These are phyloP conservation scores for Scophthalmus maximus DNA, from an alignment of 2,113 vertebrate species.

Conservation along the genomic window DNA sequence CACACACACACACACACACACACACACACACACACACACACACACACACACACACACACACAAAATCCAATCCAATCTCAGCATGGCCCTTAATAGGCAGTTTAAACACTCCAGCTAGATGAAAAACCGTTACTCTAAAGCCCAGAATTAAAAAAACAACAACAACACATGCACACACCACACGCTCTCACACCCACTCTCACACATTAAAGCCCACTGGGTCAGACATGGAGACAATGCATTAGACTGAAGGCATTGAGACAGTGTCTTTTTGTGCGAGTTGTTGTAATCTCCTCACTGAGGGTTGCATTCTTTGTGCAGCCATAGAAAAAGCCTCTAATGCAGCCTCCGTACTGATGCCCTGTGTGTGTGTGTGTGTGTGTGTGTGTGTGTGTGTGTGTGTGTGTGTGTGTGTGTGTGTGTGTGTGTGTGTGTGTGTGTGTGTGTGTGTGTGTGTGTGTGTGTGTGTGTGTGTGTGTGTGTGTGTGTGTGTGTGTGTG, in stretches of 20 bases:
- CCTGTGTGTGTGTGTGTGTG: conserved; percentile 29
- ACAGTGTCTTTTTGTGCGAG: conserved; percentile 70
- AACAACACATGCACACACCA: neutral
- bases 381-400: conserved; percentile 21
- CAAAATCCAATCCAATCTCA: conserved; percentile 11
- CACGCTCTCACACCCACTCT: conserved; percentile 5
- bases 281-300: conserved; percentile 69
- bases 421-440: no score
- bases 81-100: conserved; percentile 8
- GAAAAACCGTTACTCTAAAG: conserved; percentile 14
- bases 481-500: conserved; percentile 1
- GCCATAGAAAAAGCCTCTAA: conserved; percentile 54
- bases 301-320: conserved; percentile 72
- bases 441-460: conserved; percentile 23
- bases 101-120: conserved; percentile 1
- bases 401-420: no score
- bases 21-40: conserved; percentile 34
- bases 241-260: conserved; percentile 57
- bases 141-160: no score
- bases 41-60: conserved; percentile 28
- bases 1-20: conserved; percentile 42
- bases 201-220: conserved; percentile 37
- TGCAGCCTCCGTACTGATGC: conserved; percentile 45
- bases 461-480: conserved; percentile 23
- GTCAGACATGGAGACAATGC: conserved; percentile 57